Base-by-base conservation (phyloP, 1,140 invertebrate genomes). In the Drosophila sturtevanti region DNA sequence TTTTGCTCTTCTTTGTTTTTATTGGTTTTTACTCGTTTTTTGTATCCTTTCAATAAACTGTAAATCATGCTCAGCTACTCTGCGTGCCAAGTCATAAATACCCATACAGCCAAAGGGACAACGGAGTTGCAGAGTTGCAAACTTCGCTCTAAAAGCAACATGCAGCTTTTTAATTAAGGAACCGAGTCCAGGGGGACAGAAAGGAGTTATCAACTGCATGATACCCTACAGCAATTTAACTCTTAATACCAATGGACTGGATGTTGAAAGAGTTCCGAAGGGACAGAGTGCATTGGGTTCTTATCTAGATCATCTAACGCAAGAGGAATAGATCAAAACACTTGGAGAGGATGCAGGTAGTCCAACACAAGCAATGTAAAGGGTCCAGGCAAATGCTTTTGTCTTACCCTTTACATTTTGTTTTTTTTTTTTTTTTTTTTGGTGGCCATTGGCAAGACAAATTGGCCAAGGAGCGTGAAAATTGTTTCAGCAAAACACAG, bases 61-160 rank as follows among this genome's bases (percentile, higher is more conserved):
- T 87, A 87, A 87, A 87, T 87, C 84, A 87, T 89, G 72, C 72
- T 69, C 58, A 68, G 63, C 80, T 65, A 16, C 72, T 44, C 67
- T 86, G 82, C 81, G 81, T 87, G 84, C 84, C 84, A 89, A 87
- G 79, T 89, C 84, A 87, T 87, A 87, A 89, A 87, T 87, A 87
- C 59, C 68, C 31, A 22, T 24, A 22, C 7, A 22, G 27, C 0
- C 41, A 31, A 31, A 2, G 27, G 11, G 18, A 18, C 9, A 6
- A 31, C n/a, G 10, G 14, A 21, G 37, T 6, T 58, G 22, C 48
- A 63, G 62, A 63, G 55, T 52, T 44, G 66, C 22, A 62, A 18
- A 48, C 38, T 12, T 66, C 11, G 38, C 63, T 77, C 44, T 65
- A 75, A 75, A 81, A 68, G 72, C 67, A 79, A 59, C 65, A 71